Evolutionary conservation across 2,113 vertebrate genomes (phyloP).

Genomic region (Microcebus ravelobensis): DNA sequence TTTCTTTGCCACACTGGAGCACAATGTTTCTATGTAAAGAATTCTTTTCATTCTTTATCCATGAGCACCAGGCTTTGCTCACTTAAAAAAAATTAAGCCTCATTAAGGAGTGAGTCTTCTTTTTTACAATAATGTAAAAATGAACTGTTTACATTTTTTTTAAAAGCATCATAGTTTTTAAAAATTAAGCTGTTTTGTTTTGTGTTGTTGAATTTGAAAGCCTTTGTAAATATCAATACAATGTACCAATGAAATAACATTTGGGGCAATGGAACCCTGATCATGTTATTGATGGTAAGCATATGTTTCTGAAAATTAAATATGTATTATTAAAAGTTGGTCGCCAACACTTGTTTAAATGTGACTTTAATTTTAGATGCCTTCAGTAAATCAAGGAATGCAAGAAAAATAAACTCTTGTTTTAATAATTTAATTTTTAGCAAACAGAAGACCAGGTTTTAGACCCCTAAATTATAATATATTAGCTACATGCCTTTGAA

Average conservation of each 20-base stretch:
- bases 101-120: conserved; percentile 85
- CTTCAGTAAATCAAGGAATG: conserved; percentile 48
- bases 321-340: conserved; percentile 87
- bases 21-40: conserved; percentile 87
- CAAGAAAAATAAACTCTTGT: conserved; percentile 41
- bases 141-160: conserved; percentile 90
- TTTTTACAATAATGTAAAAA: conserved; percentile 88
- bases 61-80: conserved; percentile 85
- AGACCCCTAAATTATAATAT: conserved; percentile 13
- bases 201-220: conserved; percentile 85
- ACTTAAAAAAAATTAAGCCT: conserved; percentile 84
- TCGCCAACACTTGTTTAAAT: conserved; percentile 80
- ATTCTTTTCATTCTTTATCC: conserved; percentile 87
- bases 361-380: conserved; percentile 68
- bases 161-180: conserved; percentile 88
- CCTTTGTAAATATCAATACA: conserved; percentile 87
- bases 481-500: conserved; percentile 12
- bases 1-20: conserved; percentile 88
- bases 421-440: conserved; percentile 50
- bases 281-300: conserved; percentile 89
- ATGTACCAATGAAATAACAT: conserved; percentile 90
- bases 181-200: conserved; percentile 84
- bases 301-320: conserved; percentile 84
- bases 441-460: conserved; percentile 24
- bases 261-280: conserved; percentile 78